Base-by-base conservation (phyloP, 2,113 vertebrate genomes). In the Zosterops lateralis region DNA sequence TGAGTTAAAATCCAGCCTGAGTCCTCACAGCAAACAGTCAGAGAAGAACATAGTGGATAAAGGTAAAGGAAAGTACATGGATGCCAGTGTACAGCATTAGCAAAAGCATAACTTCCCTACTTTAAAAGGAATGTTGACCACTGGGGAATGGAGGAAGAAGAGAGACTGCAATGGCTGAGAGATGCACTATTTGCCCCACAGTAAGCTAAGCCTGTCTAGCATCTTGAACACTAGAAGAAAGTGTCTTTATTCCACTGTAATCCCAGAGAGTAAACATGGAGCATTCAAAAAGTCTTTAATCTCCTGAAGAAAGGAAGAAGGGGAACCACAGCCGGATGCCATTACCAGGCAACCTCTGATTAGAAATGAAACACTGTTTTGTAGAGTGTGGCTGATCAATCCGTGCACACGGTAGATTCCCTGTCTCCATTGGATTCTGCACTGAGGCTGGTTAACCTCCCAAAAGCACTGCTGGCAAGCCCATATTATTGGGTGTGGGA, bases 401-500 rank as follows among this genome's bases (percentile, higher is more conserved):
- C 32, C 0, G 0, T n/a, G 50, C 45, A 61, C 38, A 34, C 0
- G 17, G 84, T 16, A 82, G 40, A 73, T 93, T 76, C 62, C 54
- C 40, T 28, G 58, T 54, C 85, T 68, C 87, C 62, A 44, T 1
- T 70, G 3, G 3, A 53, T 50, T 70, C 67, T 76, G 78, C 38
- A 50, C 54, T 42, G 38, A 73, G 67, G 47, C 79, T 88, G 82
- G 47, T 93, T 79, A 91, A 76, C 66, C 60, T 94, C 82, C 85
- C 85, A 87, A 83, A 65, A 85, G 42, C 66, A 40, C 80, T 78
- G 70, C 92, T 90, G 92, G 95, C 74, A 93, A 85, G 38, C 50
- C 84, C 34, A 3, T 36, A 62, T 90, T 95, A 93, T 83, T 83
- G 90, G 79, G 79, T 91, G 95, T 92, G 93, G 84, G 92, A 88